A percentile compares a stretch with the other conserved stretches of the same genome.
These are phyloP conservation scores for Xestoiulus laeticollis DNA, from an alignment of 2,888 invertebrate genomes.

Conservation along the genomic window DNA sequence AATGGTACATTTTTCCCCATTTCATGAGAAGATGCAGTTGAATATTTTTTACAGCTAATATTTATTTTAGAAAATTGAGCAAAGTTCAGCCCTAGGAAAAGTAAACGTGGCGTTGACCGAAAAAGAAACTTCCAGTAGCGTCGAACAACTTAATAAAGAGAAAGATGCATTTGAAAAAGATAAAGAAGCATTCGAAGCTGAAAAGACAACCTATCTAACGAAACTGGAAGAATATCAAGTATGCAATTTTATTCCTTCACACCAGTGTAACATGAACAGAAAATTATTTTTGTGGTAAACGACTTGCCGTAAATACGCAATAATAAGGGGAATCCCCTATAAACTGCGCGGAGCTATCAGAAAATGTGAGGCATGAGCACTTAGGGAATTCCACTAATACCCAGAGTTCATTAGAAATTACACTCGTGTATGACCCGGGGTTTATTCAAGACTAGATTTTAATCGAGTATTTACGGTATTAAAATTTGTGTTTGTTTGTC, in stretches of 20 bases:
- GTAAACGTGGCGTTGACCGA: neutral
- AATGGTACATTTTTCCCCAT: neutral
- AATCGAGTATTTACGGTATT: too few relatives aligned
- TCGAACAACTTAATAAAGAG: neutral
- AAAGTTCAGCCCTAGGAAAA: neutral
- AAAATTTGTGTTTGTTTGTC: too few relatives aligned
- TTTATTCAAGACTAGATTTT: too few relatives aligned
- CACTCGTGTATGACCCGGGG: too few relatives aligned
- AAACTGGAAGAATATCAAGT: constrained; percentile 48
- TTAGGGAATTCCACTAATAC: too few relatives aligned
- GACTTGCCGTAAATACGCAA: too few relatives aligned
- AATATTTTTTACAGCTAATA: neutral
- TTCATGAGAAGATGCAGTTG: neutral
- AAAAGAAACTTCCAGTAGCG: neutral
- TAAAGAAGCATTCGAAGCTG: neutral
- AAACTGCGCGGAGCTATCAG: too few relatives aligned
- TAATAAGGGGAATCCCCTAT: too few relatives aligned
- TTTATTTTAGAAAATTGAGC: neutral
- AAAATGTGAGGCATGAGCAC: too few relatives aligned
- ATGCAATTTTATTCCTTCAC: too few relatives aligned
- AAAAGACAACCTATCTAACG: neutral
- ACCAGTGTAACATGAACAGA: neutral
- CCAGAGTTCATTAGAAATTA: too few relatives aligned
- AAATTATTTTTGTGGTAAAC: neutral
- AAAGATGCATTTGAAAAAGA: neutral